Conservation (phyloP, 2,797 vertebrate genomes). For the Silurus lanzhouensis region DNA sequence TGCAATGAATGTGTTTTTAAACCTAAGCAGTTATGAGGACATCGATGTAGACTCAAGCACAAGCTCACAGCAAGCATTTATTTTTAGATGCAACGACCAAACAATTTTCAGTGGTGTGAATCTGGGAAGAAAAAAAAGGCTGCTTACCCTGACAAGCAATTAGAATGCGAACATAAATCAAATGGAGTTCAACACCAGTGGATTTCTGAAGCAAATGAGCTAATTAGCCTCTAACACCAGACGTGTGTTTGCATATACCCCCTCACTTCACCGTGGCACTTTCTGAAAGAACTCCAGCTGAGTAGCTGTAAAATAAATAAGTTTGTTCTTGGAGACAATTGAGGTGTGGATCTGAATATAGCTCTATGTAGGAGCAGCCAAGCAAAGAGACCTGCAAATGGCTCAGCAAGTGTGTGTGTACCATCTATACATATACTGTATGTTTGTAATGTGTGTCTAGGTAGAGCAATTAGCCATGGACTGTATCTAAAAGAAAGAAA, state of each 20-base stretch:
- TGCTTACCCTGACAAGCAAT: constrained; percentile 34
- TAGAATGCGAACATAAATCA: constrained; percentile 27
- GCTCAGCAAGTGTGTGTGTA: neutral
- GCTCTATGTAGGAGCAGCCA: constrained; percentile 12
- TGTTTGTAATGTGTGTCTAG: neutral
- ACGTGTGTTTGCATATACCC: neutral
- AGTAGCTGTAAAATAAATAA: neutral
- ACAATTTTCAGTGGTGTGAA: neutral
- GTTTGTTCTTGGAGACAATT: constrained; percentile 7
- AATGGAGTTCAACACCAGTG: constrained; percentile 9
- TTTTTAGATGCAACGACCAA: neutral
- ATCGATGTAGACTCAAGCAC: neutral
- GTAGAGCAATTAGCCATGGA: neutral
- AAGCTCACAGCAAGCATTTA: neutral
- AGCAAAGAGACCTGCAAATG: constrained; percentile 18
- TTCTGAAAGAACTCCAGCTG: neutral
- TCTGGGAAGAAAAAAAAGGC: constrained; percentile 3
- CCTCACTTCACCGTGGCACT: neutral
- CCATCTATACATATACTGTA: neutral
- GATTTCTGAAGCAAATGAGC: neutral
- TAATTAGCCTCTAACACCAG: neutral
- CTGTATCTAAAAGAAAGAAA: neutral
- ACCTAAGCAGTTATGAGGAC: no score
- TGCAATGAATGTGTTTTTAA: neutral
- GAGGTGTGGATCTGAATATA: constrained; percentile 32